These are phyloP conservation scores for Phalangium opilio DNA, from an alignment of 2,888 invertebrate genomes.

Conservation along the genomic window DNA sequence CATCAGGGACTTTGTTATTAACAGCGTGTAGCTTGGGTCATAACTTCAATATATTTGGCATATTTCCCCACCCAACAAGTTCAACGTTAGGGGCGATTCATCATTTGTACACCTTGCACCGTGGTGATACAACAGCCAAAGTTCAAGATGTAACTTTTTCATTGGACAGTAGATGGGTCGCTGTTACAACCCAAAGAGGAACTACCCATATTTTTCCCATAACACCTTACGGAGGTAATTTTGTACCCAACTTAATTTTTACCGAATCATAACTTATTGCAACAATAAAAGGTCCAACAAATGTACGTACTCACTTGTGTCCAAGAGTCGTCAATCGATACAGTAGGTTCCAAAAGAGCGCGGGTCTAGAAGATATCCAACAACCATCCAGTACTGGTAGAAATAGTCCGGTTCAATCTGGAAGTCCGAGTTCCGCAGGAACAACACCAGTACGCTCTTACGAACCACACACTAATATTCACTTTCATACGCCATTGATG, in stretches of 20 bases:
- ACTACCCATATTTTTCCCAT: constrained; percentile 96
- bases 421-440: constrained; percentile 29
- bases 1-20: constrained; percentile 70
- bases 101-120: constrained; percentile 82
- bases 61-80: constrained; percentile 82
- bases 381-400: constrained; percentile 42
- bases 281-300: constrained; percentile 55
- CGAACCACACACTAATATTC: constrained; percentile 43
- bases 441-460: constrained; percentile 10
- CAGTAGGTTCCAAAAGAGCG: constrained; percentile 88
- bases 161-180: constrained; percentile 85
- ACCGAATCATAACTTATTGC: too few species aligned
- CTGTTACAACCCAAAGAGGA: constrained; percentile 82
- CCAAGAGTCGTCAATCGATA: constrained; percentile 83
- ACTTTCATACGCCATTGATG: constrained; percentile 30
- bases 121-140: constrained; percentile 91
- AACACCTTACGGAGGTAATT: constrained; percentile 71
- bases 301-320: constrained; percentile 84
- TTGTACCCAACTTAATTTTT: too few species aligned
- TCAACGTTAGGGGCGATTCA: constrained; percentile 75
- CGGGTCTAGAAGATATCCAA: constrained; percentile 52
- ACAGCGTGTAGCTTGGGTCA: constrained; percentile 86
- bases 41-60: constrained; percentile 86
- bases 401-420: constrained; percentile 46
- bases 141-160: constrained; percentile 84